A percentile compares a stretch with the other conserved stretches of the same genome.
phyloP scores from a whole-genome alignment of 2,797 vertebrate species.

The Thaleichthys pacificus region DNA sequence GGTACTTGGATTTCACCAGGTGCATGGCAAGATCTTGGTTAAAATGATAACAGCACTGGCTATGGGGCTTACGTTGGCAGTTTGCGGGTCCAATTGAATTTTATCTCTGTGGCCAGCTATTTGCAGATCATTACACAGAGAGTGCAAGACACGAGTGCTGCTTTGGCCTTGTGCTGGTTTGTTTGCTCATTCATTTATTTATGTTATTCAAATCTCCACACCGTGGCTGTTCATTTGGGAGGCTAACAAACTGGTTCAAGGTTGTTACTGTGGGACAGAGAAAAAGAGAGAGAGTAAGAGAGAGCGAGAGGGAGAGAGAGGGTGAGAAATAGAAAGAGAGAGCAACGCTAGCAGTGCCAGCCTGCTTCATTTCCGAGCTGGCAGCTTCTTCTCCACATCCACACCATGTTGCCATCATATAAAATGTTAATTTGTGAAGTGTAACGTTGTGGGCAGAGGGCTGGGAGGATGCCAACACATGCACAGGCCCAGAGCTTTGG shows the following conservation, averaged over 20 bases:
- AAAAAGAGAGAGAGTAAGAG: slow-evolving; percentile 9
- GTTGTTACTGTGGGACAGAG: slow-evolving; percentile 56
- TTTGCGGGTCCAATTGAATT: slow-evolving; percentile 66
- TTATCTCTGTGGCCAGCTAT: slow-evolving; percentile 73
- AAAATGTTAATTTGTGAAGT: slow-evolving; percentile 68
- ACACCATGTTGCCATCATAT: slow-evolving; percentile 48
- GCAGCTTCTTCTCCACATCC: slow-evolving; percentile 52
- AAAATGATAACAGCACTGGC: slow-evolving; percentile 59
- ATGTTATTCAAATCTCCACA: slow-evolving; percentile 69
- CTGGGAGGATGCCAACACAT: slow-evolving; percentile 57
- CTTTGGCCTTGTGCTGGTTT: slow-evolving; percentile 56
- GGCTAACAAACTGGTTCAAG: slow-evolving; percentile 71
- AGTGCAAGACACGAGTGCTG: slow-evolving; percentile 55
- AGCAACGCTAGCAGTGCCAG: slow-evolving; percentile 48
- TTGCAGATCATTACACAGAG: slow-evolving; percentile 72
- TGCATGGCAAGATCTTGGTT: slow-evolving; percentile 54
- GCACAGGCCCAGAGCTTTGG: slow-evolving; percentile 25
- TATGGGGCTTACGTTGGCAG: slow-evolving; percentile 54
- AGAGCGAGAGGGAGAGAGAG: not conserved
- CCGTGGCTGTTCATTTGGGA: slow-evolving; percentile 62
- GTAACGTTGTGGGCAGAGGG: slow-evolving; percentile 54
- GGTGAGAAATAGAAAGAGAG: slow-evolving; percentile 9
- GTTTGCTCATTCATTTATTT: slow-evolving; percentile 75
- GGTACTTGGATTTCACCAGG: slow-evolving; percentile 59
- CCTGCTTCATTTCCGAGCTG: slow-evolving; percentile 59